A percentile compares a stretch with the other conserved stretches of the same genome.
These are phyloP conservation scores for Spizella passerina DNA, from an alignment of 2,797 vertebrate genomes.

Conservation along the genomic window DNA sequence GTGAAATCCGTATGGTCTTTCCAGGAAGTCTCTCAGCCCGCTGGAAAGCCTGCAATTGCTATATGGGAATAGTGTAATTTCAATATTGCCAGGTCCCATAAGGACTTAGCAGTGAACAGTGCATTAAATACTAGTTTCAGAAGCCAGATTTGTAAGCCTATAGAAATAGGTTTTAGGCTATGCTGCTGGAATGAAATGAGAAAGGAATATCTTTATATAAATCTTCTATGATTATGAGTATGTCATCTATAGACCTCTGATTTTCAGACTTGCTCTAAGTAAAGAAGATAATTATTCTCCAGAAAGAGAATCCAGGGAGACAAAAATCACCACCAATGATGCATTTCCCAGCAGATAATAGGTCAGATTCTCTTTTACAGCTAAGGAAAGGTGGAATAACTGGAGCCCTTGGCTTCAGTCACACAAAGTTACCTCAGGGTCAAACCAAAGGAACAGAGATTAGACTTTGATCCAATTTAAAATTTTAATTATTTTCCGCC, in stretches of 20 bases:
- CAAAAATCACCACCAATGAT: conserved; percentile 39
- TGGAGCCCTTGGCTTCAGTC: background rate
- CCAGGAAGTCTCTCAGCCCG: background rate
- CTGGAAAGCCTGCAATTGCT: conserved; percentile 51
- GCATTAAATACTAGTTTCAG: conserved; percentile 39
- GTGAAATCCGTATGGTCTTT: conserved; percentile 8
- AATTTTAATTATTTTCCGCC: background rate
- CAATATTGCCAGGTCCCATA: background rate
- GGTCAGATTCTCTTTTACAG: background rate
- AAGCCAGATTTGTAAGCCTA: conserved; percentile 75
- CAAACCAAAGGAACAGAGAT: background rate
- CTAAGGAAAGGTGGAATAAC: background rate
- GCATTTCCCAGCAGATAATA: background rate
- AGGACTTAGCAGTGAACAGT: conserved; percentile 47
- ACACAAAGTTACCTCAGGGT: background rate
- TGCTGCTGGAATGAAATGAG: conserved; percentile 52
- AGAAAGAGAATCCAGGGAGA: conserved; percentile 3
- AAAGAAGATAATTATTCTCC: conserved; percentile 57
- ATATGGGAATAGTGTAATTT: background rate
- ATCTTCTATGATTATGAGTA: conserved; percentile 65
- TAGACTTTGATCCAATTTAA: background rate
- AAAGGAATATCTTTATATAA: conserved; percentile 71
- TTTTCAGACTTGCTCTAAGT: conserved; percentile 57
- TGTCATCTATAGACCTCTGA: conserved; percentile 56
- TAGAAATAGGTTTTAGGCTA: conserved; percentile 73